phyloP scores from a whole-genome alignment of 2,797 vertebrate species.

The Halcyon badia region DNA sequence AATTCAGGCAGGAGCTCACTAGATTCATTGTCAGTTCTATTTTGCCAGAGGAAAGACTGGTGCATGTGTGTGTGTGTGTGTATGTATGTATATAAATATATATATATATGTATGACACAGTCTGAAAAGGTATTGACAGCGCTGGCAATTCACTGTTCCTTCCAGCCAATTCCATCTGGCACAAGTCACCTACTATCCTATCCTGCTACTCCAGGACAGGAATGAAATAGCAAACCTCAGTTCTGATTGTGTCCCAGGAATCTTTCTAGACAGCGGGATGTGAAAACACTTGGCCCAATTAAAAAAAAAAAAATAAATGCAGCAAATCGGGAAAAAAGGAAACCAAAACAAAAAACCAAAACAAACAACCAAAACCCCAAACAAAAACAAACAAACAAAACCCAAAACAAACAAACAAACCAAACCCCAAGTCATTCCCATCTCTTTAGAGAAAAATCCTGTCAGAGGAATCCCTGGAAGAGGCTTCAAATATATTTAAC shows the following conservation, averaged over 20 bases:
- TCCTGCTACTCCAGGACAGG: neutral
- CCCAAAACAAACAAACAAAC: neutral
- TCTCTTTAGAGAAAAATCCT: constrained; percentile 7
- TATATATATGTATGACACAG: neutral
- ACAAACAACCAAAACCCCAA: too few species aligned
- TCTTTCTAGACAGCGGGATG: neutral
- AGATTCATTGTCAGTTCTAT: neutral
- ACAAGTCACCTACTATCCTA: neutral
- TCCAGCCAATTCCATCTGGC: neutral
- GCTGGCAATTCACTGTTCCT: neutral
- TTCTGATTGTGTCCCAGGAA: neutral
- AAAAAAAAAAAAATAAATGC: neutral
- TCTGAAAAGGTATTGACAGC: neutral
- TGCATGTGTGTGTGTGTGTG: neutral
- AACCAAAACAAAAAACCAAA: neutral
- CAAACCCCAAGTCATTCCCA: neutral
- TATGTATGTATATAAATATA: too few species aligned
- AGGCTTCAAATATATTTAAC: neutral
- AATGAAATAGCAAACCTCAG: neutral
- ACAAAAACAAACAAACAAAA: neutral
- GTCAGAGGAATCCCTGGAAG: neutral
- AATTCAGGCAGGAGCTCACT: neutral
- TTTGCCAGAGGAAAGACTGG: neutral
- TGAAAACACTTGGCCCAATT: neutral
- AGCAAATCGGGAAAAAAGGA: neutral